Evolutionary conservation across 2,797 vertebrate genomes (phyloP), one percentile per base, ranked within the genome.

Genomic region (Naso thynnoides): DNA sequence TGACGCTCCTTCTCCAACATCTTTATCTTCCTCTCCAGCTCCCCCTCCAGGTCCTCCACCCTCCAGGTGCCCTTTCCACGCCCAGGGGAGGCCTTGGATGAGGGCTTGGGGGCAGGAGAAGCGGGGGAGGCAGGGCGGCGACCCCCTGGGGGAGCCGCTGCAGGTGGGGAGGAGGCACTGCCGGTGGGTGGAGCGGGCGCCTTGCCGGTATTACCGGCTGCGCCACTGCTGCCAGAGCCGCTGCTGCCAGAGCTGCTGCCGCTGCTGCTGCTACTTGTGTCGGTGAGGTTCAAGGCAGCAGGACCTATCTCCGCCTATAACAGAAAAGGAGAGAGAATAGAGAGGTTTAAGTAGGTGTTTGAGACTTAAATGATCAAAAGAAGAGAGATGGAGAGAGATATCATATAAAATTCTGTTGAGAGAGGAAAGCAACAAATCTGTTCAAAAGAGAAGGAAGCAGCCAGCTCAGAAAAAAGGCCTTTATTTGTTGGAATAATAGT

Each of bases 21-120:
- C 81, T 93, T 92, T 55, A 94, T 94, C 87, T 95, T 94, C 77
- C 93, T 89, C 82, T 94, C 94, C 49, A 95, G 91, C 79, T 94
- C 92, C 2, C 93, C 93, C 69, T 94, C 94, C 64, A 95, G 86
- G 75, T 95, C 93, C 86, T 94, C 94, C 83, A 94, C 94, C 58
- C 87, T 91, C 92, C 91, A 93, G 61, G 90, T 83, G 59, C 86
- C 81, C 84, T 92, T 93, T 5, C 77, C 87, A 0, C 92, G 88
- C 6, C 87, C 89, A 0, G 83, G 39, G 18, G 85, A 5, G 19
- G 69, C 71, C 73, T 91, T 92, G 0, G 81, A 41, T 1, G 84
- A 63, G 18, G 86, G 50, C 31, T 74, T 91, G 70, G 76, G 24
- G 1, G 9, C 85, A 2, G 84, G 57, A n/a, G 88, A 63, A 6